These are phyloP conservation scores for Girardinichthys multiradiatus DNA, from an alignment of 2,113 vertebrate genomes.

Conservation along the genomic window DNA sequence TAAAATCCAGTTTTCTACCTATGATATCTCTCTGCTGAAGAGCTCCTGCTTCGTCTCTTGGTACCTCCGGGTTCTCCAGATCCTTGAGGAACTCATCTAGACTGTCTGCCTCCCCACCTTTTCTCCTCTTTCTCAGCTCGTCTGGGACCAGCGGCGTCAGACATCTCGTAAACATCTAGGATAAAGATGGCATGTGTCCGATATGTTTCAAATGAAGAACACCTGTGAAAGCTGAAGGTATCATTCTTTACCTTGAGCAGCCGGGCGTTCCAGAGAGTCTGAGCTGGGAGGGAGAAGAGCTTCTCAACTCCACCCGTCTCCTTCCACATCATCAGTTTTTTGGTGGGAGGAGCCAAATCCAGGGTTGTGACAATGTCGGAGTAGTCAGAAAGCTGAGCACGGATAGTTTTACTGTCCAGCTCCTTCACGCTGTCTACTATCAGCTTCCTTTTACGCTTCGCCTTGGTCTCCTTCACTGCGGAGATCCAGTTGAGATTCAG, in stretches of 20 bases:
- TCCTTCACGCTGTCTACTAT: constrained; percentile 98
- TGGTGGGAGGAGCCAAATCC: constrained; percentile 96
- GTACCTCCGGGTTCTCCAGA: constrained; percentile 95
- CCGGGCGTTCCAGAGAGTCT: constrained; percentile 92
- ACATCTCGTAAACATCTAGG: constrained; percentile 95
- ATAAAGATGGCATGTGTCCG: neutral
- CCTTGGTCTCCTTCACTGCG: constrained; percentile 97
- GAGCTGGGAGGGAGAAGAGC: constrained; percentile 95
- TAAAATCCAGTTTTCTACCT: constrained; percentile 72
- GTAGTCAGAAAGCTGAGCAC: constrained; percentile 95
- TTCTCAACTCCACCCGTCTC: constrained; percentile 97
- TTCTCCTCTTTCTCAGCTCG: constrained; percentile 93
- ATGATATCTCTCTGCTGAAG: constrained; percentile 86
- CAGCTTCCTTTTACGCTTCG: constrained; percentile 97
- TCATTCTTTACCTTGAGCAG: constrained; percentile 88
- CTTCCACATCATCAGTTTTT: constrained; percentile 99
- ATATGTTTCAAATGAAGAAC: neutral
- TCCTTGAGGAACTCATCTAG: constrained; percentile 97
- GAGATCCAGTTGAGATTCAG: neutral
- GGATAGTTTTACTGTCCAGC: constrained; percentile 96
- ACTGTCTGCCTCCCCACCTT: constrained; percentile 96
- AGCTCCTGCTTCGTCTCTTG: constrained; percentile 85
- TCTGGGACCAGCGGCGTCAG: constrained; percentile 95
- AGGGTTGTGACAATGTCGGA: constrained; percentile 98
- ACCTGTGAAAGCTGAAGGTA: neutral